Evolutionary conservation across 2,113 vertebrate genomes (phyloP), one percentile per base, ranked within the genome.

Genomic region (Chelonoidis abingdonii): DNA sequence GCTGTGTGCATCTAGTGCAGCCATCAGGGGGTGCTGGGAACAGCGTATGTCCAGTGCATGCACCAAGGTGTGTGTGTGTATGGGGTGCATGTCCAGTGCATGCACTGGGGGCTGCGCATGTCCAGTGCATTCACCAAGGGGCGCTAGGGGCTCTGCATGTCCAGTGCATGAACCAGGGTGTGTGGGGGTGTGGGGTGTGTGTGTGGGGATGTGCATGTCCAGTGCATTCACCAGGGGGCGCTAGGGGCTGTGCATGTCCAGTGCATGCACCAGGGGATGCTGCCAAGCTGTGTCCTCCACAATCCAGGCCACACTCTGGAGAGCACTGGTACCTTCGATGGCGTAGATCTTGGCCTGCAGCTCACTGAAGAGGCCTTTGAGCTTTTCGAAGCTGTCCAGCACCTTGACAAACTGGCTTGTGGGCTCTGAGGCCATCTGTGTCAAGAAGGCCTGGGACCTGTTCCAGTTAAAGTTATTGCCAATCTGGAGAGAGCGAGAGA

Each of bases 341-440:
- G 2, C 96, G 83, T 98, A 99, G 83, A 99, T 99, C 90, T 96
- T 98, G 12, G 88, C 98, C 53, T 99, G 98, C 41, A 99, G 96
- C 1, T 98, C 98, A n/a, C 94, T 94, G 87, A 99, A 97, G 19
- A 98, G 79, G 76, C 84, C 95, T 27, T 53, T 95, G 8, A 99
- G 98, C 69, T 97, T 93, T 44, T 97, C 97, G 80, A 97, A 97
- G 1, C 91, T 96, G 80, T 96, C 94, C 65, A 98, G 86, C 86
- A 97, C 92, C 90, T 97, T 97, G 21, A 98, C 95, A 57, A 97
- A 97, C 4, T 97, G 84, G 8, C 62, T 2, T 0, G 13, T 52
- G 5, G 97, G 97, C 35, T 83, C 47, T 5, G 97, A 98, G 57
- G 97, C 97, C 92, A 98, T 92, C 29, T 65, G 10, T 3, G 93